Base-by-base conservation (phyloP, 2,797 vertebrate genomes). In the Arrhamphus sclerolepis region DNA sequence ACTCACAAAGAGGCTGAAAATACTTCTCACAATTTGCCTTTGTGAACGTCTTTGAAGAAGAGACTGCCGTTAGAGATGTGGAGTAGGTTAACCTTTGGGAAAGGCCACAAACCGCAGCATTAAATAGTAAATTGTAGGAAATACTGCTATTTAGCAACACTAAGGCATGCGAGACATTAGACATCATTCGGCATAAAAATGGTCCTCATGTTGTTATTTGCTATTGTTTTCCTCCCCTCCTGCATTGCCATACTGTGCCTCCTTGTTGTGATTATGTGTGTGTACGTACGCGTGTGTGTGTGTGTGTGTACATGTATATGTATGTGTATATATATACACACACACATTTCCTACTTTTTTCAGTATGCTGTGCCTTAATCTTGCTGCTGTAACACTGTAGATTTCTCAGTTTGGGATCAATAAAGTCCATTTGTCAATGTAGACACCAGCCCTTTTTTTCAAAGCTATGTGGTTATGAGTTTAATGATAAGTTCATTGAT, bases 211-310 rank as follows among this genome's bases (percentile, higher is more conserved):
- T 78, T 70, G 53, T 78, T 57, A 5, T 76, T 63, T 58, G 66
- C 59, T 59, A 39, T 56, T 61, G 34, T 78, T 77, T 75, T 73
- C 38, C 75, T 77, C 49, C 59, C 22, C 39, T 17, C 69, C 70
- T 50, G 68, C 51, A 40, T 39, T n/a, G 20, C 77, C 83, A 72
- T 82, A 73, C 82, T 80, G 62, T 80, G 62, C 67, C 59, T 65
- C 59, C 65, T 57, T 52, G 60, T 38, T 49, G 46, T 39, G 44
- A 56, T 56, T 62, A 56, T 56, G 16, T 47, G 26, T 46, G 29
- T 34, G 49, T 63, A 51, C 20, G 55, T 56, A 46, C 41, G 28
- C 6, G 34, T 5, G 34, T 38, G 13, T 13, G 13, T 16, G n/a
- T n/a, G n/a, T n/a, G n/a, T n/a, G n/a, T n/a, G n/a, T n/a, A n/a